A percentile compares a stretch with the other conserved stretches of the same genome.
These are phyloP conservation scores for Rhabditoides inermis DNA, from an alignment of 2,888 invertebrate species.

Conservation along the genomic window DNA sequence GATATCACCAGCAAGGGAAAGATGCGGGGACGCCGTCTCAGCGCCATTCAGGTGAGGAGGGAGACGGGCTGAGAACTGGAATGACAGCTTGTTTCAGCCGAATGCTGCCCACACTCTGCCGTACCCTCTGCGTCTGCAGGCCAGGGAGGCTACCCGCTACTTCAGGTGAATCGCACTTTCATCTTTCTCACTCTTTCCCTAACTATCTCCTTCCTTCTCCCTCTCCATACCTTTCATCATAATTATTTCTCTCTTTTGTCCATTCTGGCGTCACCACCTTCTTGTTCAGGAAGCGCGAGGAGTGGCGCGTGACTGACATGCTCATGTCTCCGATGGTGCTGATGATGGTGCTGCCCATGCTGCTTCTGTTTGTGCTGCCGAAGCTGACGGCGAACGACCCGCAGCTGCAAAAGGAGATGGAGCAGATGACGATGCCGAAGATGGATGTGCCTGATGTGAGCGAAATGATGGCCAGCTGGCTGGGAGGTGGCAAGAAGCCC, in stretches of 20 bases:
- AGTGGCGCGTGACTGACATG: constrained; percentile 92
- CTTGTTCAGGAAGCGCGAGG: constrained; percentile 58
- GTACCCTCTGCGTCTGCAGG: constrained; percentile 82
- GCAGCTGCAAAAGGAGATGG: constrained; percentile 72
- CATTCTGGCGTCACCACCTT: too few relatives aligned
- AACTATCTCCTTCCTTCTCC: too few relatives aligned
- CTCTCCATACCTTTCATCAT: too few relatives aligned
- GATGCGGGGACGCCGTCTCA: constrained; percentile 84
- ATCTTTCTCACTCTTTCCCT: too few relatives aligned
- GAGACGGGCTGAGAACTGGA: neutral
- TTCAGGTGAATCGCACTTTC: too few relatives aligned
- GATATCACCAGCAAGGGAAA: constrained; percentile 97
- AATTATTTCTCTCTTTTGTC: too few relatives aligned
- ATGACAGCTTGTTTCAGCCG: constrained; percentile 27
- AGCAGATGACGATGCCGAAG: constrained; percentile 46
- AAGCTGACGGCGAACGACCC: constrained; percentile 70
- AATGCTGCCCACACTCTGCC: constrained; percentile 64
- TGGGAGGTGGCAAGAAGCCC: constrained; percentile 64
- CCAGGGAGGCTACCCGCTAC: constrained; percentile 63
- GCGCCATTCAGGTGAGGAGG: constrained; percentile 69
- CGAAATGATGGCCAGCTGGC: constrained; percentile 79
- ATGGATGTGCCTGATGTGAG: constrained; percentile 80
- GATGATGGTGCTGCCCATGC: constrained; percentile 40
- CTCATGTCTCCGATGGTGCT: constrained; percentile 84
- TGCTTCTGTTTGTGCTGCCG: constrained; percentile 34